phyloP scores from a whole-genome alignment of 2,113 vertebrate genomes.

The Oplegnathus fasciatus region DNA sequence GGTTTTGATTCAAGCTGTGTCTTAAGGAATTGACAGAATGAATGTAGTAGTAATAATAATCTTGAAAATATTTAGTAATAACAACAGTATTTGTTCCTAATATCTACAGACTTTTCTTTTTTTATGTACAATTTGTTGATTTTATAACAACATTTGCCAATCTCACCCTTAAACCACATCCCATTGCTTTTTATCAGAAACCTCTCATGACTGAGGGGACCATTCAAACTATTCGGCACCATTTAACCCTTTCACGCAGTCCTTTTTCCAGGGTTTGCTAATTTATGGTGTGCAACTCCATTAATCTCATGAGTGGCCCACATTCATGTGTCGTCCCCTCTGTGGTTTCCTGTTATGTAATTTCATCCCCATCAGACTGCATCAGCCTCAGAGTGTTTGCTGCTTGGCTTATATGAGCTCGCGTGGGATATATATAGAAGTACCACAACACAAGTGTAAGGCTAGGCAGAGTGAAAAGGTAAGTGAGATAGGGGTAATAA shows the following conservation, averaged over 20 bases:
- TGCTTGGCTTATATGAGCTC: conserved; percentile 72
- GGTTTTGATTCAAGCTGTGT: conserved; percentile 50
- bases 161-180: background rate
- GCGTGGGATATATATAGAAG: conserved; percentile 67
- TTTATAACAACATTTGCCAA: background rate
- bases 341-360: conserved; percentile 81
- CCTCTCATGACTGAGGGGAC: background rate
- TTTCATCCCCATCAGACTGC: conserved; percentile 80
- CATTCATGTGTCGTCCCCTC: conserved; percentile 64
- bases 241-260: conserved; percentile 36
- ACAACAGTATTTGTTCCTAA: background rate
- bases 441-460: conserved; percentile 54
- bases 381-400: conserved; percentile 80
- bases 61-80: background rate
- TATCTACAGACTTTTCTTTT: background rate
- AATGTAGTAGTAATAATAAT: background rate
- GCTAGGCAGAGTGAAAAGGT: conserved; percentile 44
- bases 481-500: conserved; percentile 17
- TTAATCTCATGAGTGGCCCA: conserved; percentile 69
- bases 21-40: background rate
- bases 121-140: background rate
- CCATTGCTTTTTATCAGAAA: background rate
- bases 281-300: conserved; percentile 58
- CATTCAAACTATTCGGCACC: background rate
- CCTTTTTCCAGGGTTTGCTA: conserved; percentile 21